Evolutionary conservation across 1,140 invertebrate genomes (phyloP), one percentile per base, ranked within the genome.

Genomic region (Hyposmocoma kahamanoa): DNA sequence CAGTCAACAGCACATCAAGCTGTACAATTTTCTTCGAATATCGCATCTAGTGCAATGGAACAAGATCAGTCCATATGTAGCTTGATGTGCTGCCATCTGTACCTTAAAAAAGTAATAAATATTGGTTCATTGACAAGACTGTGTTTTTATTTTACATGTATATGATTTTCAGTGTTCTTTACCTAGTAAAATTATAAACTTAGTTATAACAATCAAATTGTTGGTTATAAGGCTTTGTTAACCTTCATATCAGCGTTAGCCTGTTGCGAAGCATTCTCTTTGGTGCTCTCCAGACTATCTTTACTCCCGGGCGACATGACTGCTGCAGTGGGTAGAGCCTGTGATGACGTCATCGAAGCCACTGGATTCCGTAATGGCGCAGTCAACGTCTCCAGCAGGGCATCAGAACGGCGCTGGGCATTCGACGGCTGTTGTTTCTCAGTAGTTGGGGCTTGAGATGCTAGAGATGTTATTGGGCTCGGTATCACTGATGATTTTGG

Each of bases 381-480:
- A 1, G 86, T 87, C 34, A 87, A 65, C 45, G 85, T 79, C 59
- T 87, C 86, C 3, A 85, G 58, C 10, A 86, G 53, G 0, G 75
- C 79, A 42, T 87, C 86, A 0, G 83, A 83, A 1, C 86, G 72
- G 0, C 84, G 66, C 47, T 85, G 81, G 4, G 81, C 70, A 39
- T 50, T 73, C 0, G 76, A 64, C 10, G 78, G 62, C 36, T 72
- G 53, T 32, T 81, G 74, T 39, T 83, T 81, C 34, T 81, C 72
- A 26, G 67, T 45, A 2, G 60, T 54, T 9, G 72, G 51, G 0
- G 72, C 63, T 72, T 78, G 73, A 17, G 78, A 75, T 17, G 75
- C 55, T 39, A 81, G 50, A 21, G 81, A 83, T 13, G 77, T 72
- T 20, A 81, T 76, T 22, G 83, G 70, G 42, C 70, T 81, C 43